Evolutionary conservation across 1,140 invertebrate genomes (phyloP).

Genomic region (Procambarus clarkii): DNA sequence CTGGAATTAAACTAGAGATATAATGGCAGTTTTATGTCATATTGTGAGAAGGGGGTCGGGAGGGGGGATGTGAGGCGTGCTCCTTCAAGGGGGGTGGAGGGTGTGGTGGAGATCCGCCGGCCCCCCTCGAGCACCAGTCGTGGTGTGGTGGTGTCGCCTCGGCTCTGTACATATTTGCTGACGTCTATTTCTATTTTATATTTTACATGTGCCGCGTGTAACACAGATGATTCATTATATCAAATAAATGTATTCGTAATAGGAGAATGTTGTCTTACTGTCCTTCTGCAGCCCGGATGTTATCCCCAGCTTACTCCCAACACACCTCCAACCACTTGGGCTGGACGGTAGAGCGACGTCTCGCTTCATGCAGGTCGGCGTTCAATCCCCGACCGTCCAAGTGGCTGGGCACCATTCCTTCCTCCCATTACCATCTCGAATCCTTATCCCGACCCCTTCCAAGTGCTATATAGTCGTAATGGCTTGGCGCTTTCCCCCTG

Average conservation of each 20-base stretch:
- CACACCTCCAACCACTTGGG: no score
- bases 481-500: no score
- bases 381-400: no score
- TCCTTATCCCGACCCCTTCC: no score
- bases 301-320: no score
- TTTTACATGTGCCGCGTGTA: conserved; percentile 64
- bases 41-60: background rate
- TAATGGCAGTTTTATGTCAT: background rate
- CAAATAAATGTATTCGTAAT: conserved; percentile 68
- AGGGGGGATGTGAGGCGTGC: background rate
- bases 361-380: no score
- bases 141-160: conserved; percentile 32
- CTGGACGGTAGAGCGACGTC: no score
- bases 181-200: conserved; percentile 67
- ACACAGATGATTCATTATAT: conserved; percentile 69
- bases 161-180: conserved; percentile 64
- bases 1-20: background rate
- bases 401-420: no score
- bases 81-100: no score
- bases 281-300: no score
- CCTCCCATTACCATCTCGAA: no score
- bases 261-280: background rate
- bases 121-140: conserved; percentile 40
- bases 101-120: background rate
- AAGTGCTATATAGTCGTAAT: no score